Percentiles rank a stretch among this genome's conserved stretches.
phyloP scores from a whole-genome alignment of 2,888 invertebrate species.

The Heliconius hortense region DNA sequence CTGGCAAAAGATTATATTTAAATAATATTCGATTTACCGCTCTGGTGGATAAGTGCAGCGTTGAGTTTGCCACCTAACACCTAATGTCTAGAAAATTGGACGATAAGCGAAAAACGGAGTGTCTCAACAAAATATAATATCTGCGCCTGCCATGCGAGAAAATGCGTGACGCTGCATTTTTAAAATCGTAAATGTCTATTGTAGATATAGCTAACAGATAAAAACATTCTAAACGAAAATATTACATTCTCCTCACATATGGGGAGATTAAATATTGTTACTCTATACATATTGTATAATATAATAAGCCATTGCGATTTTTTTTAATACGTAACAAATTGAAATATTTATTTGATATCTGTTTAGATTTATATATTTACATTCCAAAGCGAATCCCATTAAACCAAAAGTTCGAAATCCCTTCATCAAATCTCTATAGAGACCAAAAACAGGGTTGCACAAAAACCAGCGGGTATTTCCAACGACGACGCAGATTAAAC shows the following conservation, averaged over 20 bases:
- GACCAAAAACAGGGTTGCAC: constrained; percentile 11
- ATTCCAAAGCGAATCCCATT: not conserved
- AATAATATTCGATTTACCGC: too few relatives aligned
- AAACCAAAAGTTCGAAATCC: not conserved
- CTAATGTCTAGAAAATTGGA: too few relatives aligned
- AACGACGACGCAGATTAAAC: constrained; percentile 20
- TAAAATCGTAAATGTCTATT: not conserved
- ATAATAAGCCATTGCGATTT: not conserved
- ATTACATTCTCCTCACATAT: not conserved
- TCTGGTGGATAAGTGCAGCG: too few relatives aligned
- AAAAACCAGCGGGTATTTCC: constrained; percentile 21
- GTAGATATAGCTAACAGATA: not conserved
- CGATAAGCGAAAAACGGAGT: too few relatives aligned
- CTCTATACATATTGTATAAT: not conserved
- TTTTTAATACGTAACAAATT: not conserved
- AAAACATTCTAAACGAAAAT: not conserved
- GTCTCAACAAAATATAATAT: too few relatives aligned
- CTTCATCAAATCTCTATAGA: constrained; percentile 16
- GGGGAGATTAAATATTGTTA: too few relatives aligned
- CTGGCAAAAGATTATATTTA: too few relatives aligned
- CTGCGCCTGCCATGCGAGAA: too few relatives aligned
- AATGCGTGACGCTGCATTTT: too few relatives aligned
- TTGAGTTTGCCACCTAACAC: too few relatives aligned
- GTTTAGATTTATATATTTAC: not conserved
- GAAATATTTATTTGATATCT: not conserved